Evolutionary conservation across 1,140 invertebrate species (phyloP), one percentile per base, ranked within the genome.

Genomic region (Papilio helenus): DNA sequence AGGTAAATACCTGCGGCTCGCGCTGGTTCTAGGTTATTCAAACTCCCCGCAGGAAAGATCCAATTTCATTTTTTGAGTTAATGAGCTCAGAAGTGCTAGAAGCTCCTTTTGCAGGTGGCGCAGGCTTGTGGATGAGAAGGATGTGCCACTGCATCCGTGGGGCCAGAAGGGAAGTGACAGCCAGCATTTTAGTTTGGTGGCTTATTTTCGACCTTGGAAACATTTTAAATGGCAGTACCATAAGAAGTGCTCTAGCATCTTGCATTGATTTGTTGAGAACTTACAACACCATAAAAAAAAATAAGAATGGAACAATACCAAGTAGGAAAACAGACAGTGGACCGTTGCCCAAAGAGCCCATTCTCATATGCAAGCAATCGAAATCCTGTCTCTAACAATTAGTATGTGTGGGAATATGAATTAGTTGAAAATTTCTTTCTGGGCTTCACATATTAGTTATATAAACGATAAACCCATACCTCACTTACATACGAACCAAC

Each of bases 61-160:
- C 51, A 55, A 55, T 55, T 55, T 55, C 51, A 55, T 55, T 55
- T 55, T 55, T 55, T 55, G 51, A 55, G 51, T 55, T 55, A 55
- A 55, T 55, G 4, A 55, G 51, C 51, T 55, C 1, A 55, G 51
- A 55, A 55, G 51, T 55, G 51, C 51, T 55, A 4, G 51, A 55
- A 55, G 51, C 51, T 55, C 51, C 51, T 55, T 55, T 55, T 55
- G 51, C 51, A 55, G 51, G 51, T 55, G 51, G 51, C 4, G 51
- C 51, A 55, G 51, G 51, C 51, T 55, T 55, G 51, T 55, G 51
- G 51, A 55, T 55, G 51, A 55, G 51, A 55, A 55, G 51, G 51
- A 55, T 55, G 51, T 55, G 51, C 51, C 51, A 55, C 51, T 55
- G 51, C 51, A 55, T 55, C 51, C 4, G 51, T 55, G 51, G 51